A percentile compares a stretch with the other conserved stretches of the same genome.
These are phyloP conservation scores for Neopelma chrysocephalum DNA, from an alignment of 2,797 vertebrate species.

Conservation along the genomic window DNA sequence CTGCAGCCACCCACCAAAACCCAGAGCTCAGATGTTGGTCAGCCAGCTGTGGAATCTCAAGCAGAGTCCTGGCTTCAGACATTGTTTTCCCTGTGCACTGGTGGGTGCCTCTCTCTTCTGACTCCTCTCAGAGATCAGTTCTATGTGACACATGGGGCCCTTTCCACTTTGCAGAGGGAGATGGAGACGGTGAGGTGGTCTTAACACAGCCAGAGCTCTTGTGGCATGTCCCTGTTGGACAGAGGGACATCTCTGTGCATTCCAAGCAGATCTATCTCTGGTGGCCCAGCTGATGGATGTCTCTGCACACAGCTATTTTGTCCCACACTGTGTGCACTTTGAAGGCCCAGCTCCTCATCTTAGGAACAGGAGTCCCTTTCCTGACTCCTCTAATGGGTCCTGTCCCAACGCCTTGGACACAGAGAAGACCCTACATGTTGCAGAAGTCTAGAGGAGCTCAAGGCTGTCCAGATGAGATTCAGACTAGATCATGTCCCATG, in stretches of 20 bases:
- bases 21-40: background rate
- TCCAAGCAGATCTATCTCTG: background rate
- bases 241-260: background rate
- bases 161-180: background rate
- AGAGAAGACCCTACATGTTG: background rate
- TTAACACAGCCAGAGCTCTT: background rate
- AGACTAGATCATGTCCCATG: background rate
- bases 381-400: fast-evolving
- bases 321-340: fast-evolving
- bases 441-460: background rate
- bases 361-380: background rate
- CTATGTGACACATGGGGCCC: fast-evolving
- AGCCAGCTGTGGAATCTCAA: background rate
- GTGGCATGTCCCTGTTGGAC: too few species aligned
- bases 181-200: background rate
- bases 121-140: background rate
- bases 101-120: background rate
- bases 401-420: fast-evolving
- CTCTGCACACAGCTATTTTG: background rate
- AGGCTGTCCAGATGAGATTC: background rate
- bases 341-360: background rate
- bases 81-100: background rate
- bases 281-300: background rate
- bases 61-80: background rate
- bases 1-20: background rate